phyloP scores from a whole-genome alignment of 2,888 invertebrate species.

The Volucella bombylans region DNA sequence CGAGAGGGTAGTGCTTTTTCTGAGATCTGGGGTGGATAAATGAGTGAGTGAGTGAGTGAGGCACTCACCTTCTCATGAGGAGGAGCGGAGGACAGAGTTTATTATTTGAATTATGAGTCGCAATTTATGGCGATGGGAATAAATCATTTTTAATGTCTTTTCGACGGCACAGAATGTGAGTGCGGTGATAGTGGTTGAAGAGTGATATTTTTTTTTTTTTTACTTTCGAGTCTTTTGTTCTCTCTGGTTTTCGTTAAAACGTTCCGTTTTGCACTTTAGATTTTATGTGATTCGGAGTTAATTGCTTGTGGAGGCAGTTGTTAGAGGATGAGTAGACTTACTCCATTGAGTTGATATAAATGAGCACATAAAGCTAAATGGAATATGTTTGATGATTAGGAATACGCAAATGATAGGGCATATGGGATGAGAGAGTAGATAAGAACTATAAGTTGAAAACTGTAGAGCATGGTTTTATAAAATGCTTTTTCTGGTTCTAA shows the following conservation, averaged over 20 bases:
- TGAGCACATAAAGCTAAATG: no score
- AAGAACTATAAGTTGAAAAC: no score
- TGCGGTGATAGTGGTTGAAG: slow-evolving; percentile 30
- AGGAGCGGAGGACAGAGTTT: slow-evolving; percentile 63
- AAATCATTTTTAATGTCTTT: slow-evolving; percentile 74
- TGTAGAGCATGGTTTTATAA: no score
- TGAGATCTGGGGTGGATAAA: slow-evolving; percentile 8
- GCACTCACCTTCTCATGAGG: slow-evolving; percentile 59
- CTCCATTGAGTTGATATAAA: no score
- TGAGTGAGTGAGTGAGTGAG: slow-evolving; percentile 23
- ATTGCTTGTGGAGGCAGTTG: slow-evolving; percentile 45
- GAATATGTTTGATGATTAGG: no score
- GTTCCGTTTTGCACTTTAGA: slow-evolving; percentile 34
- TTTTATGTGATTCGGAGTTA: slow-evolving; percentile 65
- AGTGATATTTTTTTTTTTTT: slow-evolving; percentile 45
- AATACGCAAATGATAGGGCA: no score
- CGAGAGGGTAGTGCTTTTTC: background rate
- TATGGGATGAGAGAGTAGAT: no score
- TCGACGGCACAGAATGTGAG: slow-evolving; percentile 57
- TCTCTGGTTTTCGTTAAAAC: slow-evolving; percentile 5
- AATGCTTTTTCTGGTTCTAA: no score
- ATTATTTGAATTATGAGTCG: slow-evolving; percentile 74
- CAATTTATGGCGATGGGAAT: slow-evolving; percentile 69
- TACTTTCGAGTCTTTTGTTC: background rate
- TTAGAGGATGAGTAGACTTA: no score